phyloP scores from a whole-genome alignment of 2,888 invertebrate genomes.

The Melolontha melolontha region DNA sequence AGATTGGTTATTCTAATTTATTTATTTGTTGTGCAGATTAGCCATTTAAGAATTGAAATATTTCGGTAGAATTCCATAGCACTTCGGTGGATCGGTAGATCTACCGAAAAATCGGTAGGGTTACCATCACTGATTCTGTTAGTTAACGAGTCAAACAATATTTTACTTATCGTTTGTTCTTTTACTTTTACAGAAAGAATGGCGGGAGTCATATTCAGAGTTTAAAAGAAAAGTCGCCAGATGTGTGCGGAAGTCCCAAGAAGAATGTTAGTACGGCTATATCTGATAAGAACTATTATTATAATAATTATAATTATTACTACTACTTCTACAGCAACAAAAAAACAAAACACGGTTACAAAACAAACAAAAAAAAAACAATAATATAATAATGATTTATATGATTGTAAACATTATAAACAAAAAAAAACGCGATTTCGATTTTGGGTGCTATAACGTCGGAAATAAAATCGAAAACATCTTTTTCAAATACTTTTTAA shows the following conservation, averaged over 20 bases:
- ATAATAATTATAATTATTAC: constrained; percentile 40
- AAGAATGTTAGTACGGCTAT: constrained; percentile 88
- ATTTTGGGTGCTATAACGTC: constrained; percentile 22
- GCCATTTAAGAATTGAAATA: too few species aligned
- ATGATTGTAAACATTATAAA: constrained; percentile 29
- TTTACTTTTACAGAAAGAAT: constrained; percentile 86
- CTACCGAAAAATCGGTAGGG: too few species aligned
- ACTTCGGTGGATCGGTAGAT: too few species aligned
- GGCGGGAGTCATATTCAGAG: constrained; percentile 96
- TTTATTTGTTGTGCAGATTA: too few species aligned
- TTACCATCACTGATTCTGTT: too few species aligned
- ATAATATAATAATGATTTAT: constrained; percentile 29
- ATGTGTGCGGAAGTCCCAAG: constrained; percentile 99
- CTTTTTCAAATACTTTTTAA: too few species aligned
- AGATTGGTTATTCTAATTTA: too few species aligned
- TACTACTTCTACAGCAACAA: constrained; percentile 33
- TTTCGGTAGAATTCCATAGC: too few species aligned
- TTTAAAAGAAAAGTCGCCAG: constrained; percentile 98
- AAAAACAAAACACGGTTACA: constrained; percentile 9
- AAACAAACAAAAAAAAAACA: not conserved
- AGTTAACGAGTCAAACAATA: too few species aligned
- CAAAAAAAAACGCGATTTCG: constrained; percentile 27
- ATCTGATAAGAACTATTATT: constrained; percentile 45
- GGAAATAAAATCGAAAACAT: too few species aligned
- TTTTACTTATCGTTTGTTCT: not conserved